phyloP scores from a whole-genome alignment of 2,888 invertebrate species.

The Nowickia ferox region DNA sequence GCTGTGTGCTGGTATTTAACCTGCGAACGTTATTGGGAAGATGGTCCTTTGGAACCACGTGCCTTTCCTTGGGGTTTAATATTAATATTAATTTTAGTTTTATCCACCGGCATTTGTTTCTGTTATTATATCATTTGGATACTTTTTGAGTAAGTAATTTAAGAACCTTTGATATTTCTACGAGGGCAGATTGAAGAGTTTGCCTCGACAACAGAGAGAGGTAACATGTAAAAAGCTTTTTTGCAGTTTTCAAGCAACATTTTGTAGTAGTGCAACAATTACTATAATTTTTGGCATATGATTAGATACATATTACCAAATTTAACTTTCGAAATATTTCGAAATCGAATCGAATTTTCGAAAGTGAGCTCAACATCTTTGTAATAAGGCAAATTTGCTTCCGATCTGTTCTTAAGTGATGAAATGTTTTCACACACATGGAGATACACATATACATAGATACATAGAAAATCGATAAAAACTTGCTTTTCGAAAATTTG shows the following conservation, averaged over 20 bases:
- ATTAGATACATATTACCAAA: too few species aligned
- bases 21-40: slow-evolving; percentile 96
- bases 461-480: too few species aligned
- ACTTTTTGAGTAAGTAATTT: slow-evolving; percentile 91
- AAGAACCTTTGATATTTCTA: slow-evolving; percentile 46
- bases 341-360: too few species aligned
- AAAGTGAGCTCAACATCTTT: too few species aligned
- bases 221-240: background rate
- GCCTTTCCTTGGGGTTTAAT: slow-evolving; percentile 92
- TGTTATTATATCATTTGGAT: slow-evolving; percentile 97
- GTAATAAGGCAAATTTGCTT: too few species aligned
- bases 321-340: too few species aligned
- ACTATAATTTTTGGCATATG: too few species aligned
- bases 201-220: background rate
- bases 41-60: slow-evolving; percentile 88
- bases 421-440: too few species aligned
- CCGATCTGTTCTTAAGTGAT: too few species aligned
- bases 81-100: slow-evolving; percentile 90
- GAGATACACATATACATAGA: too few species aligned
- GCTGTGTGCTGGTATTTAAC: slow-evolving; percentile 96
- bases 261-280: background rate
- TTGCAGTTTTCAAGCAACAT: background rate
- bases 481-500: too few species aligned
- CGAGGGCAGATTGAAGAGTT: slow-evolving; percentile 45
- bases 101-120: slow-evolving; percentile 92